phyloP scores from a whole-genome alignment of 2,113 vertebrate species.

The Lepidothrix coronata region DNA sequence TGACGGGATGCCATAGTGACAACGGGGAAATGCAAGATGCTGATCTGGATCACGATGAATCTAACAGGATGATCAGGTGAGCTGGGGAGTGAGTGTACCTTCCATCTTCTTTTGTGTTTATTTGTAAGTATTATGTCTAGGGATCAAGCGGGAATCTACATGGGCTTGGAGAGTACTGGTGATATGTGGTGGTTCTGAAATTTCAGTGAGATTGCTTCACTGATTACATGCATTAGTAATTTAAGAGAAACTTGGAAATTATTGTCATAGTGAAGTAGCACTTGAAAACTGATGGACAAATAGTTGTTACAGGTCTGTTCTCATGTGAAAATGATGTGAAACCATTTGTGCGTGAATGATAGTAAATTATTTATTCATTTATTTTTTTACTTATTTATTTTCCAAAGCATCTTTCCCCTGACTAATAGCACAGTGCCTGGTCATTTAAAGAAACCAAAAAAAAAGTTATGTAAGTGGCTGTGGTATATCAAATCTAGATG shows the following conservation, averaged over 20 bases:
- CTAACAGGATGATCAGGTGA: conserved; percentile 91
- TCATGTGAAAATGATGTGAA: neutral
- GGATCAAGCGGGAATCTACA: neutral
- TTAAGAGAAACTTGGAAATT: neutral
- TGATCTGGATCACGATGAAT: conserved; percentile 86
- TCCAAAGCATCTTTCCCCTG: neutral
- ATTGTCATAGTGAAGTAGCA: neutral
- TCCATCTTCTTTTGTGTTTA: neutral
- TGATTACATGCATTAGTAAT: neutral
- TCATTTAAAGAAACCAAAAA: neutral
- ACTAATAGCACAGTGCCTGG: neutral
- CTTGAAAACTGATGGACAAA: neutral
- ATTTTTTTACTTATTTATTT: neutral
- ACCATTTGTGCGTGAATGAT: neutral
- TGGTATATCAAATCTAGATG: neutral
- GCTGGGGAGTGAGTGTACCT: neutral
- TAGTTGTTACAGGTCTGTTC: neutral
- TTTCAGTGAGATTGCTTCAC: neutral
- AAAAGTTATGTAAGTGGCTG: neutral
- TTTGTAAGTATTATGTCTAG: neutral
- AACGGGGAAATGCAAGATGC: conserved; percentile 85
- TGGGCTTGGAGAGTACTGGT: neutral
- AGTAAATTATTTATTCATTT: neutral
- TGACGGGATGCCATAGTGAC: conserved; percentile 80
- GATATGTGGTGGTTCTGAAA: neutral